A percentile compares a stretch with the other conserved stretches of the same genome.
phyloP scores from a whole-genome alignment of 2,113 vertebrate genomes.

The Alosa alosa region DNA sequence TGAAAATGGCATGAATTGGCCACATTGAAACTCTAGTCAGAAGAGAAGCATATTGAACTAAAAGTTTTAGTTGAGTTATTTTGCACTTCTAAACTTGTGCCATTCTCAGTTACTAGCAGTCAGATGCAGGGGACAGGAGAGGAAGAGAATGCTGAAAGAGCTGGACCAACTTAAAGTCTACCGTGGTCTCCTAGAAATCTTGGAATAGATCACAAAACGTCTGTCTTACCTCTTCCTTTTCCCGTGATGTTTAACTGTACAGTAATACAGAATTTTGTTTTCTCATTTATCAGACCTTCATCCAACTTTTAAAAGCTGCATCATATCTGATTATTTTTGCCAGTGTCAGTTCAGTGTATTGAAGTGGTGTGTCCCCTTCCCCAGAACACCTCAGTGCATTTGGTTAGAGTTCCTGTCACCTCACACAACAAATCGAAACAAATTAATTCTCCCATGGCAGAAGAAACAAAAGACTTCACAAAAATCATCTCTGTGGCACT shows the following conservation, averaged over 20 bases:
- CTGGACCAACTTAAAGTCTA: background rate
- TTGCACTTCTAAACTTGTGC: background rate
- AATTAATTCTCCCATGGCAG: slow-evolving; percentile 44
- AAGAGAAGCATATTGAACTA: background rate
- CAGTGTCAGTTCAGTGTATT: too few relatives aligned
- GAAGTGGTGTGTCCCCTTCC: background rate
- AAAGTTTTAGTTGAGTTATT: background rate
- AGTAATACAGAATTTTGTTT: too few relatives aligned
- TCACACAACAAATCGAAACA: background rate
- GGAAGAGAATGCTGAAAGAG: background rate
- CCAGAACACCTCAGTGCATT: background rate
- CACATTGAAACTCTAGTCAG: background rate
- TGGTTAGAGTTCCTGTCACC: slow-evolving; percentile 14
- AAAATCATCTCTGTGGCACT: too few relatives aligned
- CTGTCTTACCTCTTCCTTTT: background rate
- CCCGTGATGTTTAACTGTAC: too few relatives aligned
- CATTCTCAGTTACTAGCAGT: background rate
- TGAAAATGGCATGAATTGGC: background rate
- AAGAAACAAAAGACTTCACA: slow-evolving; percentile 39
- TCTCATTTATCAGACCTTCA: too few relatives aligned
- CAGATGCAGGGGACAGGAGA: background rate
- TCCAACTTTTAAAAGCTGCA: too few relatives aligned
- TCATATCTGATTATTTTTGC: too few relatives aligned
- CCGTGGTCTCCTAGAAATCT: background rate
- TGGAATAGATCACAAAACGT: background rate